Percentiles rank a stretch among this genome's conserved stretches.
These are phyloP conservation scores for Limnephilus rhombicus DNA, from an alignment of 2,888 invertebrate genomes.

Conservation along the genomic window DNA sequence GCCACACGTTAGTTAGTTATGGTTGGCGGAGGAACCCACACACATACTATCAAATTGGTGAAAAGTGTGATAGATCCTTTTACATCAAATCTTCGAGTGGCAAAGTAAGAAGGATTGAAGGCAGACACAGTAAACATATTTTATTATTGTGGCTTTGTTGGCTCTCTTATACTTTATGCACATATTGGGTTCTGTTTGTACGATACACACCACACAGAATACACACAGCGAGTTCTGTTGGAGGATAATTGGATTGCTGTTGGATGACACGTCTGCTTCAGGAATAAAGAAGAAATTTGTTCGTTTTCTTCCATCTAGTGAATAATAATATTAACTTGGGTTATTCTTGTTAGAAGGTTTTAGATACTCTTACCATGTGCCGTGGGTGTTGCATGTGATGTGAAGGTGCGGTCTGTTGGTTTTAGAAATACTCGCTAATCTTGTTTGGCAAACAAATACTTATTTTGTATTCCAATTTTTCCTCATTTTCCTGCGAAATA, in stretches of 20 bases:
- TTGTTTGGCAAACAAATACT: neutral
- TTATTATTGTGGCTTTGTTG: conserved; percentile 7
- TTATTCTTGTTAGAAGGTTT: neutral
- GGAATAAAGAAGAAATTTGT: conserved; percentile 26
- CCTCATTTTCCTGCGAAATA: neutral
- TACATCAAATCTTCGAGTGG: neutral
- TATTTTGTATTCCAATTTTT: neutral
- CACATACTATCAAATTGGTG: neutral
- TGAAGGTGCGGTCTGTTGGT: neutral
- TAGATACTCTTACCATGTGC: neutral
- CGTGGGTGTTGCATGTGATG: neutral
- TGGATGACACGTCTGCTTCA: conserved; percentile 40
- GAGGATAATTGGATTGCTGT: conserved; percentile 32
- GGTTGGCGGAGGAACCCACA: no score
- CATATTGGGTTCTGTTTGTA: neutral
- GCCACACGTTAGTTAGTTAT: no score
- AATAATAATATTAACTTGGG: neutral
- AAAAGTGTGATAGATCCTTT: neutral
- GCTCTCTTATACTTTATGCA: neutral
- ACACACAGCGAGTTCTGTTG: neutral
- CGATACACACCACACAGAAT: neutral
- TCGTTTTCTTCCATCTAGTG: neutral
- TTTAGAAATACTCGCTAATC: neutral
- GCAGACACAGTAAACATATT: conserved; percentile 16
- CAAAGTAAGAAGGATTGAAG: conserved; percentile 2